Evolutionary conservation across 2,113 vertebrate species (phyloP), one percentile per base, ranked within the genome.

Genomic region (Saccopteryx leptura): DNA sequence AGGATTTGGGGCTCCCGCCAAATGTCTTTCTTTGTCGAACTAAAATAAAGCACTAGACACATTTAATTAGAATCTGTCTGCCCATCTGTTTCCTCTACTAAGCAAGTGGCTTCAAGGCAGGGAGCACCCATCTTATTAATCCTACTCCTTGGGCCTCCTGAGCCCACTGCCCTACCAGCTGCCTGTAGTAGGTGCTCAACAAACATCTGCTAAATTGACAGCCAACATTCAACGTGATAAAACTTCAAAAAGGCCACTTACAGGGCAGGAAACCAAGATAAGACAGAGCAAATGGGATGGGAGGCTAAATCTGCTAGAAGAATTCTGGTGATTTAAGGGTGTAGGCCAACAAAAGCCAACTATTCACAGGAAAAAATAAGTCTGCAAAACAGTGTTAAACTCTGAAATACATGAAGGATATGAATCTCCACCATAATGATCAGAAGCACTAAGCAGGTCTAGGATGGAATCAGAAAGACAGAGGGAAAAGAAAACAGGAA

Each of bases 31-130:
- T 66, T 68, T 63, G 83, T 50, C 52, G 0, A 3, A 80, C 68
- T 75, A 90, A 86, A 78, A 94, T 31, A 82, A 96, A 92, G 56
- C 31, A 87, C 95, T 96, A 63, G 95, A 82, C 88, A 92, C 63
- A 79, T 54, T 96, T 95, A 76, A 94, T 90, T 92, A 95, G 61
- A 92, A 71, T 75, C 90, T 1, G 0, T 93, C 50, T 93, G 86
- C 66, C 86, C 94, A 95, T 76, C 90, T 91, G 90, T 84, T 86
- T 90, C 69, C 60, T 84, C 89, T 39, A 33, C 68, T 56, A 74
- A 68, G 75, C 3, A 12, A 94, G 85, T 63, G 63, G 87, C 86
- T 71, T n/a, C 14, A 2, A 21, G 52, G 46, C 86, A 80, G 46
- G 82, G 66, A 69, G 52, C 54, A 9, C 82, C 81, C 31, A 6